These are phyloP conservation scores for Hozukius guyotensis DNA, from an alignment of 2,797 vertebrate species.

Conservation along the genomic window DNA sequence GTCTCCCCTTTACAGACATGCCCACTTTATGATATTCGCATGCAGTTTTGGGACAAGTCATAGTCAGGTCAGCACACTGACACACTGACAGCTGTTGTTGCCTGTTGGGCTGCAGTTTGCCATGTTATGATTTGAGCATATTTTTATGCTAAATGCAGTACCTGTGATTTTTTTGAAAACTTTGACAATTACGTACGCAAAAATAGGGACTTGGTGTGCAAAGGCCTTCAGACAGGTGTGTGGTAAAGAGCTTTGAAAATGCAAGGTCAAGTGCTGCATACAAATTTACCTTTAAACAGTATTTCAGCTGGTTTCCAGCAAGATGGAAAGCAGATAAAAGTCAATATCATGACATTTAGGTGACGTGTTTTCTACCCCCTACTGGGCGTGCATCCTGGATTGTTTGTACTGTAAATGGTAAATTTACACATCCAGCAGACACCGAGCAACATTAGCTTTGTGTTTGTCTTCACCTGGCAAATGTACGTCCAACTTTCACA, in stretches of 20 bases:
- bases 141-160: too few relatives aligned
- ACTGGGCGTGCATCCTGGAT: neutral
- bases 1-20: too few relatives aligned
- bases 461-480: neutral
- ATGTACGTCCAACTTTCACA: neutral
- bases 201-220: too few relatives aligned
- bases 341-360: neutral
- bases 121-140: too few relatives aligned
- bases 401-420: neutral
- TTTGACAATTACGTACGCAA: too few relatives aligned
- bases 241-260: neutral
- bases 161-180: too few relatives aligned
- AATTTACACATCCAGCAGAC: neutral
- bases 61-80: too few relatives aligned
- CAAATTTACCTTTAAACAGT: neutral
- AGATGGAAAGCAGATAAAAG: neutral
- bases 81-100: too few relatives aligned
- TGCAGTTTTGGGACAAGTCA: too few relatives aligned
- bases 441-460: neutral
- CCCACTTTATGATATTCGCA: too few relatives aligned
- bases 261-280: neutral
- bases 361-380: neutral
- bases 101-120: too few relatives aligned
- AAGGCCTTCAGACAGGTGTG: neutral
- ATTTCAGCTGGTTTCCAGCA: neutral